phyloP scores from a whole-genome alignment of 2,888 invertebrate genomes.

The Myopa tessellatipennis region DNA sequence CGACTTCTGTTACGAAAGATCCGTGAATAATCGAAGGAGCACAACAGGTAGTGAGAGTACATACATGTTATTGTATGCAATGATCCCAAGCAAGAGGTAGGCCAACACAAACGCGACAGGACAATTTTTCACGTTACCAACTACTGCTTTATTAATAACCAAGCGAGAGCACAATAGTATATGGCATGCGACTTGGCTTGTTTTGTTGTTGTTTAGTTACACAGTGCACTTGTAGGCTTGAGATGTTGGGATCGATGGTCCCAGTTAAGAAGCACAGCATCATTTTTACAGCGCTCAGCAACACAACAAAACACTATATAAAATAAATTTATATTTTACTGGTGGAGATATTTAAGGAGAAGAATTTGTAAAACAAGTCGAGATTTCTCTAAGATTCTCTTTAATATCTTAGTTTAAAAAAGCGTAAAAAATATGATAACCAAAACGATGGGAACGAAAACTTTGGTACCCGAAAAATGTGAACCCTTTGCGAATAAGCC shows the following conservation, averaged over 20 bases:
- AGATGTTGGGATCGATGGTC: neutral
- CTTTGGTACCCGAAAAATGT: too few relatives aligned
- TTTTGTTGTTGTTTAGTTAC: neutral
- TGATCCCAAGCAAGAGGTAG: neutral
- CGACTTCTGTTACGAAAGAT: neutral
- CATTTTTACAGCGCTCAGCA: too few relatives aligned
- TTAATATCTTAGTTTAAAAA: too few relatives aligned
- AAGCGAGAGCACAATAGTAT: neutral
- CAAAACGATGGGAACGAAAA: too few relatives aligned
- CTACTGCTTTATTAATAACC: neutral
- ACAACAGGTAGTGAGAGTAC: conserved; percentile 17
- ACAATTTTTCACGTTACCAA: neutral
- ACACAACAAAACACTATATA: too few relatives aligned
- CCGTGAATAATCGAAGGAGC: conserved; percentile 13
- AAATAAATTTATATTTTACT: too few relatives aligned
- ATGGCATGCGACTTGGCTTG: neutral
- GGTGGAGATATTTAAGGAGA: too few relatives aligned
- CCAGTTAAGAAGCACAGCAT: too few relatives aligned
- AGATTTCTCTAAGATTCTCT: too few relatives aligned
- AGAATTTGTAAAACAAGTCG: too few relatives aligned
- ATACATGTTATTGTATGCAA: neutral
- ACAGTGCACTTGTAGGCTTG: neutral
- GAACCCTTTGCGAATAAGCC: too few relatives aligned
- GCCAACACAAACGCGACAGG: neutral
- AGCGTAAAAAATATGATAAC: too few relatives aligned